A percentile compares a stretch with the other conserved stretches of the same genome.
Evolutionary conservation across 1,140 invertebrate species (phyloP).

Genomic region (Cyrtorhinus lividipennis): DNA sequence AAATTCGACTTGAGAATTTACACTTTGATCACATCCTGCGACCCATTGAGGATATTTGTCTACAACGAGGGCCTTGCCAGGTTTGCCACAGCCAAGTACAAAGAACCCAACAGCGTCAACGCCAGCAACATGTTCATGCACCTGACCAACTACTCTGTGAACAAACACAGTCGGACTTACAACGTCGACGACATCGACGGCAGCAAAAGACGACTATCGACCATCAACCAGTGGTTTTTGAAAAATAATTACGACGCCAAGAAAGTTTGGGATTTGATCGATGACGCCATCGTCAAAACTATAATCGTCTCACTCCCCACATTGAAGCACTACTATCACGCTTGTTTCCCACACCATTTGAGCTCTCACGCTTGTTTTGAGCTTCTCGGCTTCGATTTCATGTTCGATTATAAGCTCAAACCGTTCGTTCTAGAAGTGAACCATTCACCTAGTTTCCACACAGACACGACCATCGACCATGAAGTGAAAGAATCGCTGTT

Average conservation of each 20-base stretch:
- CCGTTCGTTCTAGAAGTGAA: slow-evolving; percentile 75
- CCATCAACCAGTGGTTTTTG: slow-evolving; percentile 12
- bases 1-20: slow-evolving; percentile 97
- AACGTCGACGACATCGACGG: slow-evolving; percentile 58
- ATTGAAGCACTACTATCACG: slow-evolving; percentile 73
- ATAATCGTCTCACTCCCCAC: slow-evolving; percentile 69
- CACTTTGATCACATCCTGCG: slow-evolving; percentile 82
- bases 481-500: slow-evolving; percentile 71
- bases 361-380: slow-evolving; percentile 77
- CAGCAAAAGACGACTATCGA: slow-evolving; percentile 47
- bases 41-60: slow-evolving; percentile 83
- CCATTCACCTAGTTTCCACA: slow-evolving; percentile 82
- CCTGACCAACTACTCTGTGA: slow-evolving; percentile 92
- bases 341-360: slow-evolving; percentile 73
- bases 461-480: slow-evolving; percentile 62
- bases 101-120: slow-evolving; percentile 61
- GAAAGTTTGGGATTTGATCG: slow-evolving; percentile 63
- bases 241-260: slow-evolving; percentile 46
- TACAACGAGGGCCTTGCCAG: slow-evolving; percentile 90
- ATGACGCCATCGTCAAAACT: slow-evolving; percentile 82
- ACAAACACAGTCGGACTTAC: slow-evolving; percentile 76
- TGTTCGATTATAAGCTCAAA: slow-evolving; percentile 70
- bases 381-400: slow-evolving; percentile 73
- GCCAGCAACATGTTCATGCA: slow-evolving; percentile 85
- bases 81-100: slow-evolving; percentile 76